Base-by-base conservation (phyloP, 2,888 invertebrate genomes). In the Morpho achilles region DNA sequence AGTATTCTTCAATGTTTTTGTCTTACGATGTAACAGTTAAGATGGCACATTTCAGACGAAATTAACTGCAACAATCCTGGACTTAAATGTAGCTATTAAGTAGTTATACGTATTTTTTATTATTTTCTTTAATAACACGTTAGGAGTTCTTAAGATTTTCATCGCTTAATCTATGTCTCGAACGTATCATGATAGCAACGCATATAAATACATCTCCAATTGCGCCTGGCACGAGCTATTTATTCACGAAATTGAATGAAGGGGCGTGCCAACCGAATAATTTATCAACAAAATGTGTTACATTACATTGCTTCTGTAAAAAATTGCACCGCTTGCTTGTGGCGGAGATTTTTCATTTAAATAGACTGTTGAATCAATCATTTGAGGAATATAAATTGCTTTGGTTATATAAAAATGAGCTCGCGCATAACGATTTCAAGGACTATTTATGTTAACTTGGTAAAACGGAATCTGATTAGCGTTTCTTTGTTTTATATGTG, bases 261-360 rank as follows among this genome's bases (percentile, higher is more conserved):
- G 67, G 68, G 65, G 65, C 63, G 67, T 64, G 67, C 66, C 64
- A 64, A 62, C 66, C 66, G 66, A 69, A 69, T 69, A 67, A 69
- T 71, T 69, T 70, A 70, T 70, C 68, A 71, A 67, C 67, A 62
- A 67, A 69, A 71, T 67, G 69, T 67, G 67, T 66, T 66, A 69
- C 71, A 69, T 70, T 69, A 71, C 66, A 66, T 64, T 63, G 62
- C 66, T 55, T 62, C 58, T 56, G 65, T 68, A 68, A 71, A 71
- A 71, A 69, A 71, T 69, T 70, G 65, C 69, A 68, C 54, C 60
- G 62, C 55, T 66, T 61, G 60, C 63, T 57, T 10, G 62, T 51
- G 59, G 59, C 62, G 61, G 59, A 48, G 63, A 62, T 65, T 67
- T 65, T 63, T 61, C 60, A 57, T 61, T 50, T 55, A 61, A 67